phyloP scores from a whole-genome alignment of 2,888 invertebrate genomes.

The Halocaridina rubra region DNA sequence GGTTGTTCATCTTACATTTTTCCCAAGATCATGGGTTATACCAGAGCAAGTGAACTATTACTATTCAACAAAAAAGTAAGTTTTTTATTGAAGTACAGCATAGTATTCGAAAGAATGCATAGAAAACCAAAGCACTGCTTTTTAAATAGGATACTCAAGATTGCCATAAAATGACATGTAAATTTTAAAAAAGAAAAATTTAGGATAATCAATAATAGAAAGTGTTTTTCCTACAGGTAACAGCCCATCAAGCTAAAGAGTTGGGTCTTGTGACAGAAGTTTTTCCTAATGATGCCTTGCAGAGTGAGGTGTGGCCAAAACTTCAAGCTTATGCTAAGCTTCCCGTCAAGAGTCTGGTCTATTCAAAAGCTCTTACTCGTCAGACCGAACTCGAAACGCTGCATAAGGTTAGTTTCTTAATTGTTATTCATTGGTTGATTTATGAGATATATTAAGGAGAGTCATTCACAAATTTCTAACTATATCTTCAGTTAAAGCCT shows the following conservation, averaged over 20 bases:
- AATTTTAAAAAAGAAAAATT: no score
- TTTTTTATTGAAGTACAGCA: no score
- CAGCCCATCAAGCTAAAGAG: constrained; percentile 81
- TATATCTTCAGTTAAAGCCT: no score
- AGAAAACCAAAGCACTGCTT: no score
- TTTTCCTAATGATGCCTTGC: constrained; percentile 76
- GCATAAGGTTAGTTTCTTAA: constrained; percentile 70
- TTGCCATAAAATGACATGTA: no score
- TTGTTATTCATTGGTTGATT: no score
- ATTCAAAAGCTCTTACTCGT: constrained; percentile 79
- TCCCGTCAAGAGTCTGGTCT: constrained; percentile 74
- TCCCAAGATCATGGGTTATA: constrained; percentile 84
- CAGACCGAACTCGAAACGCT: constrained; percentile 74
- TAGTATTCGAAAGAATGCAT: no score
- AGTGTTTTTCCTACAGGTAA: constrained; percentile 65
- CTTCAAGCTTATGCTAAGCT: constrained; percentile 70
- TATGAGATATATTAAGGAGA: no score
- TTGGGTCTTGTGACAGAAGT: constrained; percentile 84
- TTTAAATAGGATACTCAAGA: no score
- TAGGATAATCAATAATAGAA: no score
- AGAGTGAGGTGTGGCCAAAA: constrained; percentile 73
- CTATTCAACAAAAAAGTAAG: constrained; percentile 79
- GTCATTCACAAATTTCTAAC: no score
- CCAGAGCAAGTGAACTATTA: constrained; percentile 76
- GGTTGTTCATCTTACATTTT: constrained; percentile 89